Conservation (phyloP, 1,140 invertebrate species). For the Philopotamus ludificatus region DNA sequence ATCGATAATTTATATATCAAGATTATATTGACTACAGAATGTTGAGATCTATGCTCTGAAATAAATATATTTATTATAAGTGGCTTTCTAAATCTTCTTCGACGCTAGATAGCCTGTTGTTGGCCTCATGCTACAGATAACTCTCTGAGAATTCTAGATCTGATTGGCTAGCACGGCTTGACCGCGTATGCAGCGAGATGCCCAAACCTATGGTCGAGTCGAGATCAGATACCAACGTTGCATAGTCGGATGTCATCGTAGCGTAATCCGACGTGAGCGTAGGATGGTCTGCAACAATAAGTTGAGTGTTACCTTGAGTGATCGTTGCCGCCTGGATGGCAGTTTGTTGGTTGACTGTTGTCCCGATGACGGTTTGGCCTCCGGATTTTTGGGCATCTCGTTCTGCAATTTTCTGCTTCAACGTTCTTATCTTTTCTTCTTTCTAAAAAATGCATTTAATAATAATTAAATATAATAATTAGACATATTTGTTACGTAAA, state of each 20-base stretch:
- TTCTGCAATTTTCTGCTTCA: constrained; percentile 77
- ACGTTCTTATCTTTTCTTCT: constrained; percentile 80
- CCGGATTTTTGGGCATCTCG: constrained; percentile 58
- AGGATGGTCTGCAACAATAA: constrained; percentile 68
- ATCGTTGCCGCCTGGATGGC: constrained; percentile 51
- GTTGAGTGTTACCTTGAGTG: constrained; percentile 57
- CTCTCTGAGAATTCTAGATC: constrained; percentile 86
- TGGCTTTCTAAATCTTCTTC: constrained; percentile 1
- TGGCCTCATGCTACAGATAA: constrained; percentile 64
- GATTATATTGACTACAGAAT: too few relatives aligned
- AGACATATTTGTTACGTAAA: too few relatives aligned
- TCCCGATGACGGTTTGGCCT: constrained; percentile 34
- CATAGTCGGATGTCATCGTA: constrained; percentile 69
- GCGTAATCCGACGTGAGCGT: constrained; percentile 71
- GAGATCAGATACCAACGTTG: constrained; percentile 73
- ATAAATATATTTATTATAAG: too few relatives aligned
- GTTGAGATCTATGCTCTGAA: too few relatives aligned
- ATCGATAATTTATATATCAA: too few relatives aligned
- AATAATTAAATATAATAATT: too few relatives aligned
- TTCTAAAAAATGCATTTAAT: constrained; percentile 62
- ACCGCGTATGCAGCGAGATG: constrained; percentile 64
- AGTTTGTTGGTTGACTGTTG: constrained; percentile 9
- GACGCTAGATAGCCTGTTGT: not conserved
- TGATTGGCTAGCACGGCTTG: constrained; percentile 75
- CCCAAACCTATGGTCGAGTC: constrained; percentile 68